Evolutionary conservation across 92 coral and sea anemone genomes (phyloP), one percentile per base, ranked within the genome.

Genomic region (Zoanthus sociatus): DNA sequence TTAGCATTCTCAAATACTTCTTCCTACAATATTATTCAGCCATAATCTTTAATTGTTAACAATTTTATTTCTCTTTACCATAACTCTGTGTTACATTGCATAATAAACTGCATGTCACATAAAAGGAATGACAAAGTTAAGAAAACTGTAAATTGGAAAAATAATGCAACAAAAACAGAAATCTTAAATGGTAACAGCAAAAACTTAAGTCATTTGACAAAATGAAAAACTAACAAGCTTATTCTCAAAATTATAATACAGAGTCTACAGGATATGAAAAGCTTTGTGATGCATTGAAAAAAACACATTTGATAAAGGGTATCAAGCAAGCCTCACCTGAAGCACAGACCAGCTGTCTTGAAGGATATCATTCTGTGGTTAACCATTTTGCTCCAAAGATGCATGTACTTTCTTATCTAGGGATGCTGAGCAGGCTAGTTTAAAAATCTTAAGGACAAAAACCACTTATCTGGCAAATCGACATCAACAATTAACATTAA

Each of bases 361-460:
- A 93, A 56, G 94, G 96, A 10, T 89, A 91, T 66, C 91, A 93
- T 78, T 91, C 94, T 0, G 94, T 89, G 5, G 82, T 93, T 0
- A 93, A 93, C 81, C 96, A 93, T 44, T 93, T 91, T 67, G 94
- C 94, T 3, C 96, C 93, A n/a, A 91, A 94, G 58, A 94, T 94
- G 96, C 46, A 79, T 13, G 88, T 90, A 63, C 92, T 16, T 81
- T 89, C 94, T 7, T 86, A 89, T 69, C 84, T 87, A 64, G 96
- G 96, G 33, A 94, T 94, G 82, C 89, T 83, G 37, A 67, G 87
- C 87, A 91, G 96, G 96, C 91, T 83, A 72, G 79, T 21, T 76
- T 50, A 72, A 53, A 53, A 26, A 76, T 67, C 42, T 11, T 11
- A 69, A 69, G 44, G 16, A 79, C n/a, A 44, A 61, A 61, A 61